Conservation (phyloP, 2,888 invertebrate genomes). For the Boloria selene region DNA sequence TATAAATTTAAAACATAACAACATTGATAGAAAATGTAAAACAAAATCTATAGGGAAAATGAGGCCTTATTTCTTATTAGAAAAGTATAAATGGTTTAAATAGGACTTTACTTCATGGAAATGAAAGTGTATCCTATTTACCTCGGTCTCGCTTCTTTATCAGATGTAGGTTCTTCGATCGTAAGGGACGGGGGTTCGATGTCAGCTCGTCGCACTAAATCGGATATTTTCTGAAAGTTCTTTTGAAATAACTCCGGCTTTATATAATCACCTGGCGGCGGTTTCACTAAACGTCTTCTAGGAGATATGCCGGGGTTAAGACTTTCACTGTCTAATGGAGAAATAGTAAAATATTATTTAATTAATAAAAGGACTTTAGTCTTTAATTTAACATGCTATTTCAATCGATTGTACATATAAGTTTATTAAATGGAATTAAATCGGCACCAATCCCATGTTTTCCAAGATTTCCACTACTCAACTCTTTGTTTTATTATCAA, state of each 20-base stretch:
- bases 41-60: too few relatives aligned
- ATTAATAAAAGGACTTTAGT: too few relatives aligned
- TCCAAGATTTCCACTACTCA: too few relatives aligned
- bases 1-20: neutral
- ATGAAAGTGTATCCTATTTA: constrained; percentile 44
- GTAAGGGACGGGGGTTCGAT: constrained; percentile 54
- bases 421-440: too few relatives aligned
- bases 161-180: constrained; percentile 58
- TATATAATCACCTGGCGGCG: constrained; percentile 82
- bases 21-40: neutral
- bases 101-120: too few relatives aligned
- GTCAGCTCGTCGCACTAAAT: constrained; percentile 68
- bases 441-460: too few relatives aligned
- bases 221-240: constrained; percentile 77
- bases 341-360: neutral
- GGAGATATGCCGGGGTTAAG: constrained; percentile 59
- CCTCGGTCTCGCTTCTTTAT: constrained; percentile 69
- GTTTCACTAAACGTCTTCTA: constrained; percentile 77
- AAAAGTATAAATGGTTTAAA: too few relatives aligned
- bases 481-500: too few relatives aligned
- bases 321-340: constrained; percentile 36
- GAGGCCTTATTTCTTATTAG: too few relatives aligned
- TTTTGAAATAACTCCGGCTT: constrained; percentile 82
- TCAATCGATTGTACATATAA: too few relatives aligned
- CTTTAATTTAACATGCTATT: too few relatives aligned